A percentile compares a stretch with the other conserved stretches of the same genome.
phyloP scores from a whole-genome alignment of 23 tunicate genomes.

The Phallusia fumigata region DNA sequence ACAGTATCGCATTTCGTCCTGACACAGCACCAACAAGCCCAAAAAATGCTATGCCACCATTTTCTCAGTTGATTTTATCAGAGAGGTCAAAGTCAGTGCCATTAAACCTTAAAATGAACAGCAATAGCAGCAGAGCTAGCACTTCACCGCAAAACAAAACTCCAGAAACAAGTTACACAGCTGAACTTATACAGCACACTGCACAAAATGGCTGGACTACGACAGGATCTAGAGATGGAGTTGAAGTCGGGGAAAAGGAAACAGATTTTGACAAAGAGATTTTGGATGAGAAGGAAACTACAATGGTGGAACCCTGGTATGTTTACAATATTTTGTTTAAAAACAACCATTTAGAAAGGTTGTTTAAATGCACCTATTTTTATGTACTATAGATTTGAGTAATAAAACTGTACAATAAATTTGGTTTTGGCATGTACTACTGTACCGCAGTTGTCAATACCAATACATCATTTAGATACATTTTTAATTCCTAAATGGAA shows the following conservation, averaged over 20 bases:
- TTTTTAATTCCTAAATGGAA: no score
- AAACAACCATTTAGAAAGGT: no score
- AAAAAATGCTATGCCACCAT: neutral
- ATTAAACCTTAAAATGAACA: conserved; percentile 36
- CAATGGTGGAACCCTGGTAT: conserved; percentile 11
- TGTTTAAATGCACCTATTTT: no score
- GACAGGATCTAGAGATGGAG: conserved; percentile 6
- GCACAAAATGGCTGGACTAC: conserved; percentile 15
- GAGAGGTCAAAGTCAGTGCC: conserved; percentile 66
- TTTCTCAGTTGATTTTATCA: conserved; percentile 14
- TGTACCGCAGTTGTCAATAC: no score
- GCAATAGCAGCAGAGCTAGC: neutral
- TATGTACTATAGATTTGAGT: no score
- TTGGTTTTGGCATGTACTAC: no score
- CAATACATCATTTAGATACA: no score
- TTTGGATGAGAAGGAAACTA: conserved; percentile 11
- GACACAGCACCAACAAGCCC: conserved; percentile 64
- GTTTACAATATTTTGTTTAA: neutral
- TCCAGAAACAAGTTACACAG: neutral
- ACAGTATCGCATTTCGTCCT: conserved; percentile 34
- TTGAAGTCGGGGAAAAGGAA: conserved; percentile 7
- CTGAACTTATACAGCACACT: neutral
- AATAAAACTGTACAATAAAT: no score
- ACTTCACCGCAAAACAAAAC: neutral
- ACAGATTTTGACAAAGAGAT: conserved; percentile 18